These are phyloP conservation scores for Xestia c-nigrum DNA, from an alignment of 2,888 invertebrate species.

Conservation along the genomic window DNA sequence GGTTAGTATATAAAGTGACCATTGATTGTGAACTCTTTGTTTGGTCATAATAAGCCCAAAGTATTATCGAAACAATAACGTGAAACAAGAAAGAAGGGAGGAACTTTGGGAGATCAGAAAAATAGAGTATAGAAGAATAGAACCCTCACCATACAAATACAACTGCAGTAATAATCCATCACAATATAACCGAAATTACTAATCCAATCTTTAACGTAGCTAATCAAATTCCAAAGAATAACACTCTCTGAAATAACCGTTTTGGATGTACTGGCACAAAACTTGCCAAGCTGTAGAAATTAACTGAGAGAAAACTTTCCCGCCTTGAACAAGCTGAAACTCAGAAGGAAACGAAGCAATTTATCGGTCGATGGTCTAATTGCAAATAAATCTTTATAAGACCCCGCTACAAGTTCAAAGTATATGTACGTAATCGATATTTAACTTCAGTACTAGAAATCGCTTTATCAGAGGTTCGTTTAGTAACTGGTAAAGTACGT, in stretches of 20 bases:
- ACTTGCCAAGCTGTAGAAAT: slow-evolving; percentile 57
- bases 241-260: slow-evolving; percentile 28
- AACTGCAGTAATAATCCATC: not conserved
- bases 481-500: not conserved
- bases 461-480: not conserved
- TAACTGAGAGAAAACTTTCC: slow-evolving; percentile 49
- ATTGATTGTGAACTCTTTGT: not conserved
- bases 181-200: slow-evolving; percentile 18
- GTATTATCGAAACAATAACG: not conserved
- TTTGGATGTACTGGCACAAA: slow-evolving; percentile 36
- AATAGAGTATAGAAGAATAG: not conserved
- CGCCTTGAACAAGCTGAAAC: slow-evolving; percentile 52
- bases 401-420: slow-evolving; percentile 23
- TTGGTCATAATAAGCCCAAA: not conserved
- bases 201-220: slow-evolving; percentile 24
- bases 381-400: slow-evolving; percentile 58
- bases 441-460: slow-evolving; percentile 24
- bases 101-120: not conserved
- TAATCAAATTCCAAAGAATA: slow-evolving; percentile 45
- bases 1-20: not conserved
- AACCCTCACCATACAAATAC: not conserved
- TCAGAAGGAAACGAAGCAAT: slow-evolving; percentile 51
- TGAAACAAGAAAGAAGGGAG: not conserved
- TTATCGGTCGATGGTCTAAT: slow-evolving; percentile 60
- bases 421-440: slow-evolving; percentile 37